Evolutionary conservation across 2,888 invertebrate species (phyloP), one percentile per base, ranked within the genome.

Genomic region (Julus scanicus): DNA sequence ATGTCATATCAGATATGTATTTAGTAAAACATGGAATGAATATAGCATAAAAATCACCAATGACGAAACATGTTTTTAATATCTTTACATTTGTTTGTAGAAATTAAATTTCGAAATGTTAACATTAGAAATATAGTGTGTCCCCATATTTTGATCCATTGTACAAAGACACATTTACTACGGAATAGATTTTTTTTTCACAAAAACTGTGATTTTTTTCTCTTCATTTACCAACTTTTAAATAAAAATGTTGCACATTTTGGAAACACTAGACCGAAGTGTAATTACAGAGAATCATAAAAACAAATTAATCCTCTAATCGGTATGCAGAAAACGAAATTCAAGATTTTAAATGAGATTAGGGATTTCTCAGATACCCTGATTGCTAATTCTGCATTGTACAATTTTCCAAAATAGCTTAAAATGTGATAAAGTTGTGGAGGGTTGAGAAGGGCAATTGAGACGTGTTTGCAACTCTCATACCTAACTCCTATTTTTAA

Each of bases 341-440:
- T 13, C 63, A 20, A 63, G 63, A 63, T 63, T 63, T 63, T 63
- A 63, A 63, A 63, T 63, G 63, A 63, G 63, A 63, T 63, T 63
- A 29, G 71, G 71, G 71, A 71, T 71, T 71, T 71, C 11, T 29
- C 71, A 2, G 2, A 29, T 11, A 71, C 71, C 71, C 71, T 71
- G 71, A 71, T 71, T 29, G 71, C 71, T 29, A 71, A 29, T 71
- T 71, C 71, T 29, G 71, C 11, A 71, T 29, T 71, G 29, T 29
- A 29, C 71, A n/a, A 71, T 29, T 71, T 71, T 29, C 29, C 3
- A 71, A 71, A 71, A 71, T 63, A 63, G 20, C 63, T n/a, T 20
- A 15, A 53, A 53, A 53, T 53, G 53, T 53, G 53, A 53, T 53
- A 13, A 53, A 53, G 15, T 53, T 17, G 13, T 3, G 29, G 29